Evolutionary conservation across 1,140 invertebrate genomes (phyloP).

Genomic region (Drosophila gunungcola): DNA sequence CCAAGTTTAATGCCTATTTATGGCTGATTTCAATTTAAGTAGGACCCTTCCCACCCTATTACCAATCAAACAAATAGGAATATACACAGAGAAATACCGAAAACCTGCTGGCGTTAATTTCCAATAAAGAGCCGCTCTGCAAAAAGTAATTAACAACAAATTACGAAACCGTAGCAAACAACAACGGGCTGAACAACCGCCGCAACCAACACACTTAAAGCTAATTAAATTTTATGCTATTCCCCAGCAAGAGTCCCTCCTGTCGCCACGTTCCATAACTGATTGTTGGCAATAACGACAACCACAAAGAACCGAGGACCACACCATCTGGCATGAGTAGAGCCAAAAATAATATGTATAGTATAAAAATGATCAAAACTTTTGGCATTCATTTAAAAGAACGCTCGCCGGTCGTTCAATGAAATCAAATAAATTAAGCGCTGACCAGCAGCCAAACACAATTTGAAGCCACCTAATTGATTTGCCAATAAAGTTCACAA

Average conservation of each 20-base stretch:
- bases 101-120: constrained; percentile 71
- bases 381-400: constrained; percentile 11
- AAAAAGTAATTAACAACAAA: constrained; percentile 79
- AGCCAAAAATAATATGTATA: constrained; percentile 12
- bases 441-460: constrained; percentile 44
- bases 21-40: constrained; percentile 68
- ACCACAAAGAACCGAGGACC: constrained; percentile 28
- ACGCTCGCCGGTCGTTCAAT: constrained; percentile 13
- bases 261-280: constrained; percentile 16
- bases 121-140: constrained; percentile 64
- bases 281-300: constrained; percentile 42
- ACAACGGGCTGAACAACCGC: constrained; percentile 33
- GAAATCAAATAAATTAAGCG: constrained; percentile 56
- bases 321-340: constrained; percentile 25
- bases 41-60: no score
- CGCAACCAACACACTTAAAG: constrained; percentile 70
- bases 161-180: constrained; percentile 54
- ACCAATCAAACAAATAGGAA: constrained; percentile 36
- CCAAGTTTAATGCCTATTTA: constrained; percentile 57
- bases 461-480: constrained; percentile 68
- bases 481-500: constrained; percentile 69
- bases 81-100: constrained; percentile 21
- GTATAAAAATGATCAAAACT: constrained; percentile 16
- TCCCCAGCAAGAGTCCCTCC: neutral
- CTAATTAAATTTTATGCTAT: constrained; percentile 69